Evolutionary conservation across 1,140 invertebrate genomes (phyloP).

Genomic region (Globodera rostochiensis): DNA sequence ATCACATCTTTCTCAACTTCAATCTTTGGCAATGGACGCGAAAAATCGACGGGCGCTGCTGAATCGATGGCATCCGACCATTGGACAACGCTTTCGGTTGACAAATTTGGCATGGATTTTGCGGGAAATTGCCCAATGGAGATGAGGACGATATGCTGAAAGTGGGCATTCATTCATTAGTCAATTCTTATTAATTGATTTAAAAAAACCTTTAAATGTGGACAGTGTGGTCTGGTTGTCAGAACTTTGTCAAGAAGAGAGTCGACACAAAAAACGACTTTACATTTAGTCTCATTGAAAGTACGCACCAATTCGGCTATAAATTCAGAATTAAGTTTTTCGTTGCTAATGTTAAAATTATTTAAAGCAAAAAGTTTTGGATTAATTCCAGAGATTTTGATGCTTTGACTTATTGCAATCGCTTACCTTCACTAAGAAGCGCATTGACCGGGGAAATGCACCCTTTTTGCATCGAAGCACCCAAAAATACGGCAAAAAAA

Average conservation of each 20-base stretch:
- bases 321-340: slow-evolving; percentile 14
- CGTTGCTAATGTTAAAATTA: not conserved
- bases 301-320: slow-evolving; percentile 77
- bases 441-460: slow-evolving; percentile 73
- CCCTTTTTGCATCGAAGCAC: slow-evolving; percentile 68
- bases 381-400: not conserved
- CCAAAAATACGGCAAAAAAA: slow-evolving; percentile 42
- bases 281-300: slow-evolving; percentile 72
- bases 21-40: slow-evolving; percentile 10
- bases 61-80: slow-evolving; percentile 16
- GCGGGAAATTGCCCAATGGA: slow-evolving; percentile 13
- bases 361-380: not conserved
- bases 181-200: not conserved
- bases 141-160: slow-evolving; percentile 30
- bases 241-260: slow-evolving; percentile 72
- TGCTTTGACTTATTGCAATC: not conserved
- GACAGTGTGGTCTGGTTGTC: slow-evolving; percentile 49
- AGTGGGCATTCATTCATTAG: not conserved
- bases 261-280: slow-evolving; percentile 74
- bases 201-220: slow-evolving; percentile 24
- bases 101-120: not conserved
- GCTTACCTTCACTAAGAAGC: slow-evolving; percentile 51
- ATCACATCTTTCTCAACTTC: slow-evolving; percentile 38
- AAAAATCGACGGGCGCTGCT: slow-evolving; percentile 15
- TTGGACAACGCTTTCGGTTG: slow-evolving; percentile 4